Percentiles rank a stretch among this genome's conserved stretches.
Evolutionary conservation across 2,888 invertebrate genomes (phyloP).

Genomic region (Sinhomidia bicolor): DNA sequence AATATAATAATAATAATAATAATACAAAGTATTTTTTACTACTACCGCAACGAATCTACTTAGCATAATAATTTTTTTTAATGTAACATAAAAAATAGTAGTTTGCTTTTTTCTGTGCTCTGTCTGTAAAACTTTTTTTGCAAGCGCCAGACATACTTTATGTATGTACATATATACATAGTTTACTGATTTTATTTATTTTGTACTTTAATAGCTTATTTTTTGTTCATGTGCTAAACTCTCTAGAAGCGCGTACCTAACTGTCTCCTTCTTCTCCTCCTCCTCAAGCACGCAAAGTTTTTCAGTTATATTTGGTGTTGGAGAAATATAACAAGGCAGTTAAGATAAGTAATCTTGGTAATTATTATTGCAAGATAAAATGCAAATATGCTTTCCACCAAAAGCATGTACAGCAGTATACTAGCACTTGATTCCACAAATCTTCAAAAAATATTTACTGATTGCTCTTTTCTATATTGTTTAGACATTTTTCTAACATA

Average conservation of each 20-base stretch:
- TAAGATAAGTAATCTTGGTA: neutral
- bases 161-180: too few relatives aligned
- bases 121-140: too few relatives aligned
- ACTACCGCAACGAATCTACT: conserved; percentile 5
- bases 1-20: neutral
- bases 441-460: conserved; percentile 11
- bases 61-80: conserved; percentile 8
- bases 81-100: neutral
- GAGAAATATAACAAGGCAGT: neutral
- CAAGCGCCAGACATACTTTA: too few relatives aligned
- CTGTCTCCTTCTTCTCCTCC: too few relatives aligned
- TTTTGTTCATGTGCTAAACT: too few relatives aligned
- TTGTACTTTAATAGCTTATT: too few relatives aligned
- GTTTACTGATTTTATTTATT: too few relatives aligned
- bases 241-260: too few relatives aligned
- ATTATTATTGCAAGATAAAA: neutral
- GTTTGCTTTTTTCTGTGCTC: too few relatives aligned
- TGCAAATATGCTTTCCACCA: conserved; percentile 16
- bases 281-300: too few relatives aligned
- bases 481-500: neutral
- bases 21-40: neutral
- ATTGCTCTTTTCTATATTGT: conserved; percentile 17
- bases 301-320: neutral
- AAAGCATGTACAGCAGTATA: too few relatives aligned
- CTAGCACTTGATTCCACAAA: neutral